phyloP scores from a whole-genome alignment of 2,797 vertebrate species.

The Bufotes viridis region DNA sequence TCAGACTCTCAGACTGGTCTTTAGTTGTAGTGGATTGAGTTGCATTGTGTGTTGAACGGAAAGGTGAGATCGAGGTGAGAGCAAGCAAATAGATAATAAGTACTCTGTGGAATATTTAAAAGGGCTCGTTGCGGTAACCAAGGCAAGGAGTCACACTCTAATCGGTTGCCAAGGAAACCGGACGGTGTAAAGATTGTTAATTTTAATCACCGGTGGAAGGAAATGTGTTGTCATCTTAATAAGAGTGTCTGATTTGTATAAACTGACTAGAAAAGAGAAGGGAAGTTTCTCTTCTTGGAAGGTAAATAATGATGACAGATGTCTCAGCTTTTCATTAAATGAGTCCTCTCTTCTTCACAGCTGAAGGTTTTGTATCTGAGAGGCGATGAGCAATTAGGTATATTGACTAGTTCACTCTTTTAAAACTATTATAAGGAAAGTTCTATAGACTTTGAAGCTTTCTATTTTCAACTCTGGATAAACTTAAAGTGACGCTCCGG shows the following conservation, averaged over 20 bases:
- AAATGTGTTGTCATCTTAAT: slow-evolving; percentile 59
- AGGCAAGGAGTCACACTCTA: slow-evolving; percentile 50
- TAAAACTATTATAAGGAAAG: background rate
- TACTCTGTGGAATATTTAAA: slow-evolving; percentile 64
- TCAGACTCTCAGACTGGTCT: slow-evolving; percentile 77
- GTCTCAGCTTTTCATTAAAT: slow-evolving; percentile 25
- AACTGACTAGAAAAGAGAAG: slow-evolving; percentile 29
- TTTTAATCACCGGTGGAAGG: slow-evolving; percentile 61
- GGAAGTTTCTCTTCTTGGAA: slow-evolving; percentile 36
- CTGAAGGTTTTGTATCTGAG: slow-evolving; percentile 14
- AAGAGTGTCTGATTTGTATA: slow-evolving; percentile 58
- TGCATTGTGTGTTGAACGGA: slow-evolving; percentile 69
- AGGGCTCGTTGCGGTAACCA: slow-evolving; percentile 61
- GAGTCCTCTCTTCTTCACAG: background rate
- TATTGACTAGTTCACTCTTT: slow-evolving; percentile 43
- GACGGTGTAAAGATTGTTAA: slow-evolving; percentile 62
- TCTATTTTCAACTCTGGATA: background rate
- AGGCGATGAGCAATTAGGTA: slow-evolving; percentile 29
- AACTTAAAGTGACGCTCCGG: background rate
- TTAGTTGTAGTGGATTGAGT: slow-evolving; percentile 72
- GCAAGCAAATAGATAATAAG: slow-evolving; percentile 69
- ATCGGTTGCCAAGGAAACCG: slow-evolving; percentile 64
- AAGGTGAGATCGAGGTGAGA: slow-evolving; percentile 75
- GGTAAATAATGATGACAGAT: slow-evolving; percentile 56
- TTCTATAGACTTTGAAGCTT: background rate